Conservation (phyloP, 2,113 vertebrate species). For the Nothoprocta perdicaria region DNA sequence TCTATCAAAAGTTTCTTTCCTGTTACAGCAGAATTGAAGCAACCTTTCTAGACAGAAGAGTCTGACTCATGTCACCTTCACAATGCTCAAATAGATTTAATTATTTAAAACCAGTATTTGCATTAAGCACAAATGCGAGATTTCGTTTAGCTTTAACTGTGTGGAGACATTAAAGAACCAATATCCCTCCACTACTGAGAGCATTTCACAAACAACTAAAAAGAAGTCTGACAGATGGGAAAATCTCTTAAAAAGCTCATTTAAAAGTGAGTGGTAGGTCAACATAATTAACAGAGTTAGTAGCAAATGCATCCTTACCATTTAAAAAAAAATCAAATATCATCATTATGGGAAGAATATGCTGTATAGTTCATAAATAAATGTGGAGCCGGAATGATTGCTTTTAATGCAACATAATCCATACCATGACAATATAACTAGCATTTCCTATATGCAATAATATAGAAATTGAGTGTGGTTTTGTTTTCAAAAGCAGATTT, state of each 20-base stretch:
- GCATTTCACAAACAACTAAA: constrained; percentile 34
- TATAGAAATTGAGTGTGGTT: not conserved
- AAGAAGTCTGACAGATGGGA: constrained; percentile 49
- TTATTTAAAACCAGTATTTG: constrained; percentile 25
- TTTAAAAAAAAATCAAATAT: not conserved
- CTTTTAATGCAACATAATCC: not conserved
- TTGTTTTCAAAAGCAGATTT: not conserved
- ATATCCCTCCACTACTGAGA: not conserved
- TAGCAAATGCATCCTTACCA: constrained; percentile 3
- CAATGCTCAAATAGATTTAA: not conserved
- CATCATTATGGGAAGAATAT: not conserved
- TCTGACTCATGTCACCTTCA: not conserved
- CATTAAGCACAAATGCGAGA: not conserved
- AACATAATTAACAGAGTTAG: constrained; percentile 56
- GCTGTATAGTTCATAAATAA: not conserved
- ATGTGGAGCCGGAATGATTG: not conserved
- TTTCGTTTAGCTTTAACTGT: constrained; percentile 15
- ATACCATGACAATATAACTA: not conserved
- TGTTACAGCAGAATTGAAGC: not conserved
- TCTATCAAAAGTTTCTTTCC: not conserved
- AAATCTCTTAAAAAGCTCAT: constrained; percentile 6
- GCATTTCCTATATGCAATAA: not conserved
- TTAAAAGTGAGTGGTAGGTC: constrained; percentile 60
- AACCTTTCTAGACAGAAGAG: not conserved
- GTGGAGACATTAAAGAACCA: constrained; percentile 15